Conservation (phyloP, 2,797 vertebrate genomes). For the Malurus leucopterus region DNA sequence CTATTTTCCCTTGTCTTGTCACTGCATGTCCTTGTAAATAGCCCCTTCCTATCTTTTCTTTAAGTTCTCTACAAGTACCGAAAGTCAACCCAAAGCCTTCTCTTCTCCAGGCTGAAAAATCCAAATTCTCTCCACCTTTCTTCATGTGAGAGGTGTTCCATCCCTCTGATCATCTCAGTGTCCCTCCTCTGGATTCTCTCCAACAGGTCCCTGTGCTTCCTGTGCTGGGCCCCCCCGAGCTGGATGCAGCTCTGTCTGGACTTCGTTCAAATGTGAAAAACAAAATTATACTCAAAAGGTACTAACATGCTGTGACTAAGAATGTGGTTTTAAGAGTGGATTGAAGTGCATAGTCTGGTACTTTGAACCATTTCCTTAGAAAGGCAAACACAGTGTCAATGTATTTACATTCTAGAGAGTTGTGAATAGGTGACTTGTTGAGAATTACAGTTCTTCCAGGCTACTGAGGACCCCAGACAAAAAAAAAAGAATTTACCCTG, state of each 20-base stretch:
- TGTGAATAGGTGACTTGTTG: neutral
- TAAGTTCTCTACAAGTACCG: neutral
- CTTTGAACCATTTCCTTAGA: slow-evolving; percentile 43
- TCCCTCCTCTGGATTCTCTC: neutral
- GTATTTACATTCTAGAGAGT: neutral
- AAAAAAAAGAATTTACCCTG: neutral
- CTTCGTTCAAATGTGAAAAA: neutral
- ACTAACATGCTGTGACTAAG: neutral
- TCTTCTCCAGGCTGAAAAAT: neutral
- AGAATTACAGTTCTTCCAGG: neutral
- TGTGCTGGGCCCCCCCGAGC: neutral
- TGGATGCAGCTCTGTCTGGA: neutral
- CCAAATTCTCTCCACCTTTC: neutral
- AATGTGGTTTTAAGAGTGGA: neutral
- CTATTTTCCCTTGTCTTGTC: neutral
- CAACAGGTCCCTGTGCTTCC: rapidly evolving
- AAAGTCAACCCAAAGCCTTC: neutral
- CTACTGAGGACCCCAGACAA: neutral
- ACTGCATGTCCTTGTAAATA: neutral
- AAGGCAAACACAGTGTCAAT: neutral
- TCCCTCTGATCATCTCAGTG: too few species aligned
- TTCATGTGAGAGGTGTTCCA: rapidly evolving
- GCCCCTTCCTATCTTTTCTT: neutral
- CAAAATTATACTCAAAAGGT: neutral
- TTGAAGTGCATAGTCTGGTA: slow-evolving; percentile 12